These are phyloP conservation scores for Athripsodes cinereus DNA, from an alignment of 2,888 invertebrate species.

Conservation along the genomic window DNA sequence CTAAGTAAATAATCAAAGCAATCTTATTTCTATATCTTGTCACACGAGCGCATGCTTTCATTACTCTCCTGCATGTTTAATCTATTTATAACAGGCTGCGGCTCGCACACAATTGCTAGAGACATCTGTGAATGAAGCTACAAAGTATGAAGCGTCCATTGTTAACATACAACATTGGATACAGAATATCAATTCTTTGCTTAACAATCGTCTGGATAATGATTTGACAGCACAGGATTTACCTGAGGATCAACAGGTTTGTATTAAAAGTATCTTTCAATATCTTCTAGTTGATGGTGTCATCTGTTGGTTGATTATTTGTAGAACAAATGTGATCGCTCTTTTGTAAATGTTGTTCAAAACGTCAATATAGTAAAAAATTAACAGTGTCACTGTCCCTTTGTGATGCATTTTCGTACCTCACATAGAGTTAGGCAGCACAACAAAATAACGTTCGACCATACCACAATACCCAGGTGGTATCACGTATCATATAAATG, in stretches of 20 bases:
- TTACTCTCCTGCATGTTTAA: slow-evolving; percentile 1
- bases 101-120: slow-evolving; percentile 58
- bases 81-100: slow-evolving; percentile 42
- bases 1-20: no score
- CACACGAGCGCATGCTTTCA: neutral
- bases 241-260: slow-evolving; percentile 67
- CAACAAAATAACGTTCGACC: no score
- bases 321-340: no score
- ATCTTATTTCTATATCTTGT: neutral
- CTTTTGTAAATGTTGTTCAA: no score
- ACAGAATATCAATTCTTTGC: slow-evolving; percentile 58
- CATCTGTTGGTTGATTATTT: no score
- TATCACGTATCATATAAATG: no score
- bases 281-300: neutral
- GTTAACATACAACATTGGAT: slow-evolving; percentile 69
- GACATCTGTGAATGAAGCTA: slow-evolving; percentile 67
- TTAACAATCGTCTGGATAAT: slow-evolving; percentile 65
- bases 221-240: slow-evolving; percentile 75
- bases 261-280: slow-evolving; percentile 25
- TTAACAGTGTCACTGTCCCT: no score
- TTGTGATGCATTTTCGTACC: no score
- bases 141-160: slow-evolving; percentile 68
- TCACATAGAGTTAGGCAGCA: no score
- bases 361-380: no score
- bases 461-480: no score